These are phyloP conservation scores for Myiotriccus ornatus DNA, from an alignment of 2,797 vertebrate species.

Conservation along the genomic window DNA sequence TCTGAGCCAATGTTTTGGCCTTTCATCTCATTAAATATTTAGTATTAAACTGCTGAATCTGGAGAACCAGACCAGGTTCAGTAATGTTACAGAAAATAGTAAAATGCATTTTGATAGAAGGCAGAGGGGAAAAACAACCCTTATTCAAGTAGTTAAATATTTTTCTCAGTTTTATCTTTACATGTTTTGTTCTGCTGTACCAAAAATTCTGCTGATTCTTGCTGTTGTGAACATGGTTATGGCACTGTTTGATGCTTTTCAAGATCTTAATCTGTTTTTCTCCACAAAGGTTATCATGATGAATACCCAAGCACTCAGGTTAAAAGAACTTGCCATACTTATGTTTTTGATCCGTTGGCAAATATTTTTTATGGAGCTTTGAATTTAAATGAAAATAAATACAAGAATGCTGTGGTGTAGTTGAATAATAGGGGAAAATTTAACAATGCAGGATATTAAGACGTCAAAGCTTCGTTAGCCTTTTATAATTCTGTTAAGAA, in stretches of 20 bases:
- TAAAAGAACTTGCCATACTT: neutral
- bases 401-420: rapidly evolving
- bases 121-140: rapidly evolving
- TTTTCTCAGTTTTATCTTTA: neutral
- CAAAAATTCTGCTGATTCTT: neutral
- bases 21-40: neutral
- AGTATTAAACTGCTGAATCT: neutral
- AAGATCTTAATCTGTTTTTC: neutral
- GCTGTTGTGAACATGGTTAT: neutral
- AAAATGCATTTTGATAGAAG: neutral
- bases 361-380: neutral
- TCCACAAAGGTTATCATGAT: neutral
- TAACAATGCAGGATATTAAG: neutral
- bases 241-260: neutral
- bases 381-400: neutral
- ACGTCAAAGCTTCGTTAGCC: neutral
- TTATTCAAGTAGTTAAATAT: neutral
- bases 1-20: neutral
- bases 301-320: neutral
- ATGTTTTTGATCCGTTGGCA: neutral
- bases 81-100: neutral
- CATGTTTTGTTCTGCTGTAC: neutral
- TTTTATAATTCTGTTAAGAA: neutral
- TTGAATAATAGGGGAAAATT: neutral
- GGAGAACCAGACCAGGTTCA: neutral